phyloP scores from a whole-genome alignment of 2,797 vertebrate genomes.

The Australoheros facetus region DNA sequence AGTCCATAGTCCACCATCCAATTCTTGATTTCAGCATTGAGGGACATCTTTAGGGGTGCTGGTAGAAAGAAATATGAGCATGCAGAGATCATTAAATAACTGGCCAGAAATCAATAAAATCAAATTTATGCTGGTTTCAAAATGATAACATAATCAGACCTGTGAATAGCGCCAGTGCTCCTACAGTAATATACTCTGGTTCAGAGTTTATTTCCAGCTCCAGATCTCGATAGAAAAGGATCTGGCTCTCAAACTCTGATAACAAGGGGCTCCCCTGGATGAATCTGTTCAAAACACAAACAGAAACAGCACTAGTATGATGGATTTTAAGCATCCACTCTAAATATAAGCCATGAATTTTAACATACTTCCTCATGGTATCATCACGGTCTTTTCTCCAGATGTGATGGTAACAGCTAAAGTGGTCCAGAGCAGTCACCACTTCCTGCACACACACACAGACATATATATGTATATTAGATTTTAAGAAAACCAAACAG shows the following conservation, averaged over 20 bases:
- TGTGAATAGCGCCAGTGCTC: slow-evolving; percentile 89
- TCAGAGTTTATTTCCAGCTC: slow-evolving; percentile 89
- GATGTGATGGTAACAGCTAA: slow-evolving; percentile 88
- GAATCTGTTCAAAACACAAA: slow-evolving; percentile 65
- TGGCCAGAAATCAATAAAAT: neutral
- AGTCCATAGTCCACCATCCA: slow-evolving; percentile 90
- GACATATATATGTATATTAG: neutral
- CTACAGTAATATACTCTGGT: slow-evolving; percentile 89
- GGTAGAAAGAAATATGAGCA: slow-evolving; percentile 2
- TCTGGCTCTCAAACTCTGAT: slow-evolving; percentile 92
- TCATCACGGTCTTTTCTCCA: slow-evolving; percentile 92
- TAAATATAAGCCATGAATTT: neutral
- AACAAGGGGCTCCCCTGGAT: slow-evolving; percentile 83
- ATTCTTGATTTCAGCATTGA: slow-evolving; percentile 89
- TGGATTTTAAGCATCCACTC: neutral
- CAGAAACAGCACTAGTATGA: neutral
- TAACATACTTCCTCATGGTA: slow-evolving; percentile 76
- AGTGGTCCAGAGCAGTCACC: slow-evolving; percentile 82
- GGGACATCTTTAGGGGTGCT: slow-evolving; percentile 91
- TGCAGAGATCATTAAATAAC: neutral
- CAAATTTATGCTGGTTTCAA: neutral
- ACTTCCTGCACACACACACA: slow-evolving; percentile 82
- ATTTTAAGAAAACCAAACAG: neutral
- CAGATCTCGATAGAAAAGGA: slow-evolving; percentile 88
- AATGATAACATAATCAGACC: slow-evolving; percentile 70